Percentiles rank a stretch among this genome's conserved stretches.
Conservation (phyloP, 35 echinoderm and acorn worm genomes). For the Patiria miniata region DNA sequence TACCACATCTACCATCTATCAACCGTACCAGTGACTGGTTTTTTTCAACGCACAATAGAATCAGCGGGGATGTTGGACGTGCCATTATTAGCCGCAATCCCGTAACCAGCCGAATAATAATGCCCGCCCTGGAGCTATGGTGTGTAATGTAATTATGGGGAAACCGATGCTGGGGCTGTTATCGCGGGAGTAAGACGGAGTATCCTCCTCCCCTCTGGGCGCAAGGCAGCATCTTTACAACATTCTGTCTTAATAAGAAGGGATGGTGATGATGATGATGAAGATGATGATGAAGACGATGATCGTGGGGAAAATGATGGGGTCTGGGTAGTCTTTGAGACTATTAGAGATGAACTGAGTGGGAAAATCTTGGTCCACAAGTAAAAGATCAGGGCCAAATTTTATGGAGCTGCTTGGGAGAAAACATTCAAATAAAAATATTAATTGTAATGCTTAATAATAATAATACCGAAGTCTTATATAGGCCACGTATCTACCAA, state of each 20-base stretch:
- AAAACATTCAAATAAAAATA: too few species aligned
- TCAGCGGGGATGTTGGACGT: not conserved
- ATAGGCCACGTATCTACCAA: too few species aligned
- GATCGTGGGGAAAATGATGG: not conserved
- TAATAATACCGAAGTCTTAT: too few species aligned
- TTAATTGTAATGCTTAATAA: too few species aligned
- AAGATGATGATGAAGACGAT: not conserved
- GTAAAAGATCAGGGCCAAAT: too few species aligned
- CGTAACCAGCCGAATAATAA: conserved; percentile 16
- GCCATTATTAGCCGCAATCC: conserved; percentile 6
- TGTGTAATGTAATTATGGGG: conserved; percentile 22
- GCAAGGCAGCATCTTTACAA: not conserved
- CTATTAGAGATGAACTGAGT: too few species aligned
- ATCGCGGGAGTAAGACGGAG: not conserved
- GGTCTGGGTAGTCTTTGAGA: not conserved
- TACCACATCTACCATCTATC: too few species aligned
- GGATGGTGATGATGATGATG: not conserved
- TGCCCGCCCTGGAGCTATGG: conserved; percentile 1
- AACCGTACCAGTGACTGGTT: too few species aligned
- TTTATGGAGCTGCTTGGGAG: too few species aligned
- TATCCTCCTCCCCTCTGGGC: not conserved
- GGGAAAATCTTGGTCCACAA: too few species aligned
- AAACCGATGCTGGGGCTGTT: not conserved
- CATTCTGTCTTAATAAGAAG: not conserved
- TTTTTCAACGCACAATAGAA: not conserved